phyloP scores from a whole-genome alignment of 2,113 vertebrate species.

The Riparia riparia region DNA sequence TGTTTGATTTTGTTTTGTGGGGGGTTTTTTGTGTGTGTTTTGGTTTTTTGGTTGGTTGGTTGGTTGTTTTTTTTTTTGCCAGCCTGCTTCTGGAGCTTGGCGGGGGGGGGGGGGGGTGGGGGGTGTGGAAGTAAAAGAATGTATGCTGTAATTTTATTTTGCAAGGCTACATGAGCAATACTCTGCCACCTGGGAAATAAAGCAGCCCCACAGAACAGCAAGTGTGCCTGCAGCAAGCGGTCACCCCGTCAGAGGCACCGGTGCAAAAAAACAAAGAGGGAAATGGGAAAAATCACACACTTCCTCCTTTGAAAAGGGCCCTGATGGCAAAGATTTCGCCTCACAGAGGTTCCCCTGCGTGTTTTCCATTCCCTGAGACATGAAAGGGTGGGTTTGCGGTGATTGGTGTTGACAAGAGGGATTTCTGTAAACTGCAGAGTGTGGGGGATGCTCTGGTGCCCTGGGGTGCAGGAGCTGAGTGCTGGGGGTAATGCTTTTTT shows the following conservation, averaged over 20 bases:
- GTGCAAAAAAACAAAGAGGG: neutral
- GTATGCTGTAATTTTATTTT: neutral
- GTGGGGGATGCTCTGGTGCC: accelerated
- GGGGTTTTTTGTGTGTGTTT: too few relatives aligned
- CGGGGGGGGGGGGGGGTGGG: neutral
- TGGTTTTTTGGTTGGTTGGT: too few relatives aligned
- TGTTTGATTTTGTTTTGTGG: too few relatives aligned
- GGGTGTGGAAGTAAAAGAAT: neutral
- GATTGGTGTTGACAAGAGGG: neutral
- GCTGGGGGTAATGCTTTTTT: neutral
- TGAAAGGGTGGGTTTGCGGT: neutral
- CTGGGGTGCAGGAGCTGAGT: accelerated
- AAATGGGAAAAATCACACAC: neutral
- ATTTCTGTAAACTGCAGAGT: neutral
- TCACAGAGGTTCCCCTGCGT: neutral
- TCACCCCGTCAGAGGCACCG: neutral
- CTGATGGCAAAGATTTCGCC: neutral
- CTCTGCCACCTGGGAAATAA: constrained; percentile 6
- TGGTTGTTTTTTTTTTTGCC: neutral
- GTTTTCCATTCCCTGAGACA: neutral
- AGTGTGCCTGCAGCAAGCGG: neutral
- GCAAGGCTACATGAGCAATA: neutral
- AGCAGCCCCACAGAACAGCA: neutral
- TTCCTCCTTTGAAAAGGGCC: neutral
- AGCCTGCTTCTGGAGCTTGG: neutral